Evolutionary conservation across 2,113 vertebrate species (phyloP), one percentile per base, ranked within the genome.

Genomic region (Uria aalge): DNA sequence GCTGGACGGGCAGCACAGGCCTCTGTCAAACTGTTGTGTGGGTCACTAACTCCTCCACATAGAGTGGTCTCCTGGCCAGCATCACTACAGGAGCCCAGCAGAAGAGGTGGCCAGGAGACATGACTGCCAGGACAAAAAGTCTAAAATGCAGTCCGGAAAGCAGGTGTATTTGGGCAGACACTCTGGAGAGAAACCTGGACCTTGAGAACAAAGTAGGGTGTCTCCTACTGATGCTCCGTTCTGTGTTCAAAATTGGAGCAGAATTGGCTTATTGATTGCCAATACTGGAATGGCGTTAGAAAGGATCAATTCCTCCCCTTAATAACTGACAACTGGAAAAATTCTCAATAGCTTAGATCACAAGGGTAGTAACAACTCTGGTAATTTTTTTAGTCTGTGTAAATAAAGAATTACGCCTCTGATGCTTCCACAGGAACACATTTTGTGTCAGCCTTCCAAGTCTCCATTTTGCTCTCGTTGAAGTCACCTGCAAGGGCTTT

Each of bases 1-100:
- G 45, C 53, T 32, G 29, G 16, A 8, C 2, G 2, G 29, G 29
- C 55, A 75, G 75, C 55, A 19, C 53, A 62, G 29, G 17, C n/a
- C 38, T 59, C 12, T 1, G 4, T 19, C 24, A 13, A 4, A 6
- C 11, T 47, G 26, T 36, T 17, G 5, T 0, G 3, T 55, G 57
- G 9, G 57, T 86, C 62, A 24, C 38, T 43, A 17, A 50, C 19
- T 77, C 63, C 30, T 68, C 53, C 60, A 21, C 1, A 1, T 18
- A 40, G 40, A n/a, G 18, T 0, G 2, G 20, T 21, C 19, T 77
- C 19, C 73, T 62, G 47, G 34, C n/a, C 41, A 32, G 30, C 13
- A 36, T 43, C 45, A 24, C 36, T n/a, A 10, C 62, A 79, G 78
- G 16, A 91, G 38, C n/a, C 19, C 41, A n/a, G 7, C 8, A 60